These are phyloP conservation scores for Cecidostiba fungosa DNA, from an alignment of 2,888 invertebrate species.

Conservation along the genomic window DNA sequence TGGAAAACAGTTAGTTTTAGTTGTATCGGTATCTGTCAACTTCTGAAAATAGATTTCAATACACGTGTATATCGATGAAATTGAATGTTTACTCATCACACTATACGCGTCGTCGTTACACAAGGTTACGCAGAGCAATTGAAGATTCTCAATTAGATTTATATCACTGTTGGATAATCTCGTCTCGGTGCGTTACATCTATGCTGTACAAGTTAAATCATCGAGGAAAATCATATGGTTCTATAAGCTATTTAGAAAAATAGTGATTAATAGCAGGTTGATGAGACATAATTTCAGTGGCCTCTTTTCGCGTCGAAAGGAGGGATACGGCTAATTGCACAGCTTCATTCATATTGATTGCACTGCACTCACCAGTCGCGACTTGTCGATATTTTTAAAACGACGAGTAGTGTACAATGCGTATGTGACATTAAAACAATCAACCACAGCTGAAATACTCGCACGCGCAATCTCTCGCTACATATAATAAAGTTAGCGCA, in stretches of 20 bases:
- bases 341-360: not conserved
- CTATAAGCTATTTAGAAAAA: not conserved
- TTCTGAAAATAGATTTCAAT: conserved; percentile 1
- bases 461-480: too few species aligned
- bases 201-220: too few species aligned
- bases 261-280: not conserved
- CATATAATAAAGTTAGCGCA: too few species aligned
- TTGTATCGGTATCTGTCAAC: not conserved
- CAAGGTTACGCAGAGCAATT: conserved; percentile 14
- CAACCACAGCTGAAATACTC: too few species aligned
- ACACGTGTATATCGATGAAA: not conserved
- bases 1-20: too few species aligned
- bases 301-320: not conserved
- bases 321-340: not conserved
- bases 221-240: too few species aligned
- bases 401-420: not conserved
- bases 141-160: not conserved
- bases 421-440: too few species aligned
- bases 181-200: not conserved
- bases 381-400: too few species aligned
- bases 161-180: not conserved
- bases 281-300: not conserved
- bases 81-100: conserved; percentile 16
- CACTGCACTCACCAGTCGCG: not conserved
- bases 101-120: not conserved